phyloP scores from a whole-genome alignment of 53 echinoderm and acorn worm genomes.

The Crossaster papposus region DNA sequence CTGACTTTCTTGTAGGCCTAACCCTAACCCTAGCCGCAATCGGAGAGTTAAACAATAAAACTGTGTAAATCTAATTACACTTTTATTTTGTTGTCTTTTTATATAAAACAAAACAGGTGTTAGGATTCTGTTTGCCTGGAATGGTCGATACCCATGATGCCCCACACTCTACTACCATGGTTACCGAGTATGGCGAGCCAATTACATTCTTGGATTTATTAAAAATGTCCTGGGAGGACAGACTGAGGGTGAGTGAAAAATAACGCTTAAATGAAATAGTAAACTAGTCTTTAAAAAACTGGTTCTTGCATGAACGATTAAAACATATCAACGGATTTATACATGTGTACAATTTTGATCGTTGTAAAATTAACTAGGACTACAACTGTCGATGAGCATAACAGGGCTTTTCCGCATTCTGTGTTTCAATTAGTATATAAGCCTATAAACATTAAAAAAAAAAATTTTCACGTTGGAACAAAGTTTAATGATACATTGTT shows the following conservation, averaged over 20 bases:
- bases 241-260: constrained; percentile 78
- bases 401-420: too few species aligned
- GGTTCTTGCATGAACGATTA: too few species aligned
- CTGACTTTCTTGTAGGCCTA: too few species aligned
- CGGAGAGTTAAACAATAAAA: not conserved
- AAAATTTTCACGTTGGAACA: too few species aligned
- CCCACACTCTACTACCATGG: constrained; percentile 61
- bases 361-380: too few species aligned
- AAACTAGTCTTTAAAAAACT: not conserved
- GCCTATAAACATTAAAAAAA: too few species aligned
- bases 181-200: constrained; percentile 77
- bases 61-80: not conserved
- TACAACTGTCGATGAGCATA: too few species aligned
- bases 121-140: constrained; percentile 63
- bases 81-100: constrained; percentile 8
- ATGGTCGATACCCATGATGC: constrained; percentile 26
- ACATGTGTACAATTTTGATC: too few species aligned
- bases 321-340: too few species aligned
- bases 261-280: not conserved
- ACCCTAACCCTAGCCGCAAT: not conserved
- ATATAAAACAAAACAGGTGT: constrained; percentile 61
- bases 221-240: constrained; percentile 95
- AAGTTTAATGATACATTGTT: too few species aligned
- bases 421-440: too few species aligned
- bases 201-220: constrained; percentile 75